phyloP scores from a whole-genome alignment of 2,113 vertebrate genomes.

The Rhinichthys klamathensis region DNA sequence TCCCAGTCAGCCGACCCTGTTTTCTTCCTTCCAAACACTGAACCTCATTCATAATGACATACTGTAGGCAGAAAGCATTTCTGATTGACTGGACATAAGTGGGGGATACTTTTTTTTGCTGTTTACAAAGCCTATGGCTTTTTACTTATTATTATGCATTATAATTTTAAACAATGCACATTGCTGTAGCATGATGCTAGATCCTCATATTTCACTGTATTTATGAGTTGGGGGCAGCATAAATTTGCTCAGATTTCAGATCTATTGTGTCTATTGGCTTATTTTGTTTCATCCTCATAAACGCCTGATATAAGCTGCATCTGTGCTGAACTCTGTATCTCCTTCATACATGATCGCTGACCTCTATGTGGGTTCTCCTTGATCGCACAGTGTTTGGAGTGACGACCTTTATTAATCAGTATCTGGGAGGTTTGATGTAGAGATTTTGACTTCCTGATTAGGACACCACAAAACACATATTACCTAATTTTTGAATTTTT shows the following conservation, averaged over 20 bases:
- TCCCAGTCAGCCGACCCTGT: too few species aligned
- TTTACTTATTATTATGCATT: background rate
- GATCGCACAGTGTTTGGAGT: background rate
- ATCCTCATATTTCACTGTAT: background rate
- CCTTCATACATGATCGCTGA: conserved; percentile 9
- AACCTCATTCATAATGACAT: too few species aligned
- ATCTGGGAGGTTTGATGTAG: background rate
- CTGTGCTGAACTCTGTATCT: background rate
- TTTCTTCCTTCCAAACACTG: too few species aligned
- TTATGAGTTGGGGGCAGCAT: background rate
- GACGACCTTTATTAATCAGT: conserved; percentile 15
- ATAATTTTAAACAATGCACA: background rate
- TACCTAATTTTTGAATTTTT: background rate
- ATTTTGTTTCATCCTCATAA: background rate
- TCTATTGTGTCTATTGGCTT: background rate
- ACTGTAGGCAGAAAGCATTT: background rate
- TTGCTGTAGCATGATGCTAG: background rate
- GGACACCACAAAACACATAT: background rate
- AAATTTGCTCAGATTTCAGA: background rate
- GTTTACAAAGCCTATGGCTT: background rate
- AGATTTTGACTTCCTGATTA: background rate
- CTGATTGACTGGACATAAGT: background rate
- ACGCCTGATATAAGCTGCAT: background rate
- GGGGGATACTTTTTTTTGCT: too few species aligned
- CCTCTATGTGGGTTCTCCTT: background rate